phyloP scores from a whole-genome alignment of 2,113 vertebrate species.

The Tupaia tana region DNA sequence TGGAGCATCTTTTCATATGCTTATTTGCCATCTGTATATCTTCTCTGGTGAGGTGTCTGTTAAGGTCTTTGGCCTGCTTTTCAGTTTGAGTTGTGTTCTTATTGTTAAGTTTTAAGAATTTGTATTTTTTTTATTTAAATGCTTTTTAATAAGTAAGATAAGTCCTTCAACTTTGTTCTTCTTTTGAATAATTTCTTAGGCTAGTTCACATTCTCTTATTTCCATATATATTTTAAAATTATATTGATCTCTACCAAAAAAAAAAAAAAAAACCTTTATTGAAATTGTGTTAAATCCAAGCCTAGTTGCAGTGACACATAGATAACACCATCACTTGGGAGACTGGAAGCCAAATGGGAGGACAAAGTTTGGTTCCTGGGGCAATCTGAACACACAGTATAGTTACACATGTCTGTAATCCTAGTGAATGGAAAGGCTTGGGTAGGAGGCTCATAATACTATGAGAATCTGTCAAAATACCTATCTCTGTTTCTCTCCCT shows the following conservation, averaged over 20 bases:
- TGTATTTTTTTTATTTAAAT: background rate
- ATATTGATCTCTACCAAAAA: too few relatives aligned
- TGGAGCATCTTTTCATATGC: background rate
- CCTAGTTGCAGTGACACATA: too few relatives aligned
- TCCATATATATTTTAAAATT: too few relatives aligned
- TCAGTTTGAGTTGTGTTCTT: background rate
- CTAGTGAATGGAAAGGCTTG: too few relatives aligned
- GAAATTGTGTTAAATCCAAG: conserved; percentile 12
- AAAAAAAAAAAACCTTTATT: background rate
- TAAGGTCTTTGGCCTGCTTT: background rate
- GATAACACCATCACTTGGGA: too few relatives aligned
- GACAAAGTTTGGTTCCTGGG: too few relatives aligned
- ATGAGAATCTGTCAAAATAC: too few relatives aligned
- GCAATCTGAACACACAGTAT: too few relatives aligned
- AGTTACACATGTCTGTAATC: too few relatives aligned
- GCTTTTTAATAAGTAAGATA: background rate
- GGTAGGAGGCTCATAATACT: too few relatives aligned
- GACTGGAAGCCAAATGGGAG: too few relatives aligned
- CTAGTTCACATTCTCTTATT: background rate
- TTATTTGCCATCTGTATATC: background rate
- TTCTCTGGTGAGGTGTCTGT: background rate
- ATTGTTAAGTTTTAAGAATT: background rate
- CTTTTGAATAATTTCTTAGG: background rate
- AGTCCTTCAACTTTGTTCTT: background rate
- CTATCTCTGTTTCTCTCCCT: too few relatives aligned